Evolutionary conservation across 2,888 invertebrate species (phyloP), one percentile per base, ranked within the genome.

Genomic region (Bedellia somnulentella): DNA sequence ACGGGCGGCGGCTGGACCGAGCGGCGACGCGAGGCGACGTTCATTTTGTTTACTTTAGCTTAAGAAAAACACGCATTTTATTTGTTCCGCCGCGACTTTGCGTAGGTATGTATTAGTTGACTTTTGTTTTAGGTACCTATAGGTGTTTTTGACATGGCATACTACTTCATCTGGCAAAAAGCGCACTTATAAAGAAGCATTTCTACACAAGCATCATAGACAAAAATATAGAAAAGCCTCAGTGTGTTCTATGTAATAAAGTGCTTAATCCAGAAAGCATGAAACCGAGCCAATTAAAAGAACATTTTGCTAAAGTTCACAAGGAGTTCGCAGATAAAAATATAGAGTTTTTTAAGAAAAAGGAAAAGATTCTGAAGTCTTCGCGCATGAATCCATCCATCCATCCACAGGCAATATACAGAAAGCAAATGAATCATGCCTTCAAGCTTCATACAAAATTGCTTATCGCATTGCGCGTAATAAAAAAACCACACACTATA

Each of bases 201-300:
- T 37, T 35, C 13, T 36, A 36, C 22, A 40, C 40, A 10, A 39
- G 18, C 15, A 32, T 39, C 21, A 35, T 39, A 14, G 36, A 38
- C 35, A 39, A 15, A 27, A 41, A 39, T 39, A 36, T 39, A 38
- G 39, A 41, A 39, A 39, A 38, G 31, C 32, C 29, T 33, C 31
- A 35, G 33, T 37, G 38, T 41, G 36, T 40, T 35, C 15, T 37
- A 38, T 38, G 38, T 37, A 38, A 33, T 38, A 40, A 40, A 37
- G 38, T 40, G 34, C 40, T 40, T 39, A 34, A 34, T 40, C 29
- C 36, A 39, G 40, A 39, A 16, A 40, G 37, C 36, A 40, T 40
- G 40, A 40, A 42, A 34, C 38, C 39, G 33, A 37, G 39, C 26
- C 35, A 40, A 36, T 37, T 41, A 35, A 37, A 40, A 39, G 39